Evolutionary conservation across 23 tunicate genomes (phyloP).

Genomic region (Diplosoma virens): DNA sequence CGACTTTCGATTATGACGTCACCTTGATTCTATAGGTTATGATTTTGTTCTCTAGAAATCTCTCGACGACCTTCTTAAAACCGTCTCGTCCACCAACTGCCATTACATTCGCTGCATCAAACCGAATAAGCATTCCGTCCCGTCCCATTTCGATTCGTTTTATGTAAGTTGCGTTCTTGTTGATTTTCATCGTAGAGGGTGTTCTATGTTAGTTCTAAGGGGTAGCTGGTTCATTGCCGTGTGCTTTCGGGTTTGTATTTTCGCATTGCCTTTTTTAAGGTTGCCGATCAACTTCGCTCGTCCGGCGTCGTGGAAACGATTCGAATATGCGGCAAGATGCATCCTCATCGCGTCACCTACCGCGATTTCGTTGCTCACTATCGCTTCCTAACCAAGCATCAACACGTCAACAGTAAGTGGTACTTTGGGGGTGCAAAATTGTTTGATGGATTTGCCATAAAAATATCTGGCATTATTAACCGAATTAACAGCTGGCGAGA

Average conservation of each 20-base stretch:
- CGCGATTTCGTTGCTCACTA: conserved; percentile 32
- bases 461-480: too few species aligned
- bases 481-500: too few species aligned
- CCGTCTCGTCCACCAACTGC: conserved; percentile 73
- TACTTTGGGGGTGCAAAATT: too few species aligned
- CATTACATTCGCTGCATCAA: conserved; percentile 93
- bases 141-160: conserved; percentile 54
- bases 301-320: conserved; percentile 81
- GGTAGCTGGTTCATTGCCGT: too few species aligned
- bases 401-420: background rate
- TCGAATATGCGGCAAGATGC: conserved; percentile 57
- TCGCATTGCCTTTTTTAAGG: conserved; percentile 44
- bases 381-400: conserved; percentile 18
- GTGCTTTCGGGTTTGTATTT: too few species aligned
- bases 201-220: too few species aligned
- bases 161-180: conserved; percentile 33
- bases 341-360: conserved; percentile 54
- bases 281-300: conserved; percentile 70
- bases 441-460: too few species aligned
- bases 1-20: too few species aligned
- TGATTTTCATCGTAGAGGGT: too few species aligned
- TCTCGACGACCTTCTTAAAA: conserved; percentile 67
- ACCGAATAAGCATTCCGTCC: conserved; percentile 64
- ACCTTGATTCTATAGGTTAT: too few species aligned
- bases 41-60: too few species aligned